Base-by-base conservation (phyloP, 2,797 vertebrate species). In the Tinamus major region DNA sequence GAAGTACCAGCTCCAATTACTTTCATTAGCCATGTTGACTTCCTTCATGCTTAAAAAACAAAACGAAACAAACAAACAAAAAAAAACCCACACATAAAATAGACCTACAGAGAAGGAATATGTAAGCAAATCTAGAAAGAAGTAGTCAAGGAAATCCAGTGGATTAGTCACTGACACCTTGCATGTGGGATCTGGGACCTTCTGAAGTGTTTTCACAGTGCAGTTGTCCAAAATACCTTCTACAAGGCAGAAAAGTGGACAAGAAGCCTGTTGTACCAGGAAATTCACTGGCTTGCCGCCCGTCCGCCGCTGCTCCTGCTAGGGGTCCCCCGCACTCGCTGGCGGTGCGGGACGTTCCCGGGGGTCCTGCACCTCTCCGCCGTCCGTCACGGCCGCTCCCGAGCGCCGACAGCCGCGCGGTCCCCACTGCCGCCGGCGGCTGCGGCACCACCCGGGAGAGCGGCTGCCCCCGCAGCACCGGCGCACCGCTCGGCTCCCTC, bases 21-120 rank as follows among this genome's bases (percentile, higher is more conserved):
- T 84, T 87, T 87, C 10, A 17, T 55, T 70, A 59, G 77, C 72
- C 78, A 58, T 27, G 20, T 41, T 80, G 76, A 72, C 70, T 91
- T 84, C 62, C 92, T 93, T 93, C 90, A 85, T 39, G 31, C 72
- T 85, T 91, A 79, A 58, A 55, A 55, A 64, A 76, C 23, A 67
- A 29, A 53, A 29, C 11, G 11, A 49, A 49, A 49, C 21, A 24
- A 58, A 62, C 35, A 35, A 35, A 35, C n/a, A 79, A 71, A 29
- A 53, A 29, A 31, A 55, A 55, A 10, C 23, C 23, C 48, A 49
- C 48, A 29, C 53, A 19, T 51, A 87, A 95, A 91, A 5, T 12
- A 64, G 86, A 61, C 37, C 12, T 19, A 49, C 70, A 18, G 46
- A 79, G 53, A 61, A 86, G 74, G 87, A 94, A 94, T 85, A 83